A percentile compares a stretch with the other conserved stretches of the same genome.
Evolutionary conservation across 2,888 invertebrate species (phyloP).

Genomic region (Drosophila fungiperda): DNA sequence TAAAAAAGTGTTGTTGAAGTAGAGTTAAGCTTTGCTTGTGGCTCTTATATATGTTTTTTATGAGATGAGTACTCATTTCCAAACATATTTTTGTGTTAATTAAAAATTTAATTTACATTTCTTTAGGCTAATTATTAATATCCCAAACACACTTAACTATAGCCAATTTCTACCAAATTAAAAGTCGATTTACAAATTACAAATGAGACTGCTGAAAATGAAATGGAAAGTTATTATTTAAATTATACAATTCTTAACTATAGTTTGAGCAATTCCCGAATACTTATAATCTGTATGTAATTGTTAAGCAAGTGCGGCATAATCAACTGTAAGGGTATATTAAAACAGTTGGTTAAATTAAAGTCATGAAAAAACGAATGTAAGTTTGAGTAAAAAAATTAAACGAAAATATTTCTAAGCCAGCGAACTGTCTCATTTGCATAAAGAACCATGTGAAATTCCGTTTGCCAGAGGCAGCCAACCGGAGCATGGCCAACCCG

Average conservation of each 20-base stretch:
- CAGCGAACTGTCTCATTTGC: slow-evolving; percentile 28
- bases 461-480: slow-evolving; percentile 27
- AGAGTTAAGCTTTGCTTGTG: too few species aligned
- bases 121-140: neutral
- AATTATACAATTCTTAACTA: slow-evolving; percentile 5
- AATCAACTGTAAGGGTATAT: slow-evolving; percentile 19
- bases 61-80: neutral
- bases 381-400: slow-evolving; percentile 34
- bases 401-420: slow-evolving; percentile 46
- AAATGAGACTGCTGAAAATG: neutral
- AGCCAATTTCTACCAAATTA: neutral
- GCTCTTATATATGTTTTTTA: too few species aligned
- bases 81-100: neutral
- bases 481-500: slow-evolving; percentile 3
- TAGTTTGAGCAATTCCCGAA: neutral
- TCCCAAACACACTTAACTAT: neutral
- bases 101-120: neutral
- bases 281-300: slow-evolving; percentile 26
- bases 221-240: neutral
- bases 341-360: slow-evolving; percentile 20
- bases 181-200: neutral
- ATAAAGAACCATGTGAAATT: slow-evolving; percentile 42
- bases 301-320: slow-evolving; percentile 22
- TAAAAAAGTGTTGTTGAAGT: too few species aligned
- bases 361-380: slow-evolving; percentile 21